Base-by-base conservation (phyloP, 2,888 invertebrate species). In the Oscheius onirici region DNA sequence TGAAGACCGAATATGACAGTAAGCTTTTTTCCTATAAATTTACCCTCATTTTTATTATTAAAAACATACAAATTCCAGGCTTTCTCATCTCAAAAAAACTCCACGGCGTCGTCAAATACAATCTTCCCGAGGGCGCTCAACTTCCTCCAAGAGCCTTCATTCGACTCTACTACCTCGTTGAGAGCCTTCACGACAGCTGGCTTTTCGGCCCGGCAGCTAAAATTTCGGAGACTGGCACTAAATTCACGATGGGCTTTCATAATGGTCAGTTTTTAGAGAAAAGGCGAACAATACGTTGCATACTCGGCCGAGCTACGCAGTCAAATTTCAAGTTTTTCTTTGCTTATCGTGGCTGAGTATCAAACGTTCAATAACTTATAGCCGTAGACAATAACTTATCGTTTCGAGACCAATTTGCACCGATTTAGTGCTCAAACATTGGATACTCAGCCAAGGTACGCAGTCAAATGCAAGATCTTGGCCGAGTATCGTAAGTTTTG, bases 101-200 rank as follows among this genome's bases (percentile, higher is more conserved):
- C 15, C 63, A 63, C n/a, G 63, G 63, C 1, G 17, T n/a, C 3
- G 15, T 63, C 15, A 63, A 24, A 26, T 63, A 28, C 34, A n/a
- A 44, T 11, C 44, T 63, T 3, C 24, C 24, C 15, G 3, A 26
- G 2, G 20, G 24, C 2, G 34, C 3, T n/a, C 15, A 2, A 10
- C 6, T 24, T 3, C n/a, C 44, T 11, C 10, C 22, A 17, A 11
- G 17, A 15, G 34, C 15, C 43, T 15, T 17, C 22, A 28, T 63
- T n/a, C 63, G 49, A 8, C n/a, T 63, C 13, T 63, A 63, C 26
- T 63, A 49, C 46, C 46, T 22, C 24, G 26, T 63, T 1, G 63
- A 63, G 24, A 63, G 63, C 20, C 13, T 63, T 8, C 63, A 63
- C 26, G n/a, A 2, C 17, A 15, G 8, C 24, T 63, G 63, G 63